Evolutionary conservation across 2,888 invertebrate species (phyloP).

Genomic region (Helicoverpa assulta): DNA sequence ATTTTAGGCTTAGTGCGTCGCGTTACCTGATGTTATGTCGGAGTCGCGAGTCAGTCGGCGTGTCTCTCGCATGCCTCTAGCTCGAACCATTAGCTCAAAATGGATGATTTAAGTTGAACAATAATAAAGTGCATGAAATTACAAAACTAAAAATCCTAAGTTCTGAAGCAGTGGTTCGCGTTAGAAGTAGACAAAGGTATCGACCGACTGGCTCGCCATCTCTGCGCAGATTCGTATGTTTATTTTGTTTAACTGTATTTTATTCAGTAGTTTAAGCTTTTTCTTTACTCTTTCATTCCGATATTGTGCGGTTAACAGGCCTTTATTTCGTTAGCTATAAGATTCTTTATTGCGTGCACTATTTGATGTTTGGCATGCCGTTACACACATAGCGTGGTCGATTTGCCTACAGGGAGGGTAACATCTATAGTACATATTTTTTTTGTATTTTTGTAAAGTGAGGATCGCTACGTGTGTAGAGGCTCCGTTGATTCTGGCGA

Average conservation of each 20-base stretch:
- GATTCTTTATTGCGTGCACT: constrained; percentile 42
- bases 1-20: constrained; percentile 82
- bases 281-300: constrained; percentile 85
- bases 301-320: constrained; percentile 60
- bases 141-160: neutral
- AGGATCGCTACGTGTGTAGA: constrained; percentile 59
- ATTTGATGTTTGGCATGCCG: constrained; percentile 33
- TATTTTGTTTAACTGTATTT: constrained; percentile 70
- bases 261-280: constrained; percentile 73
- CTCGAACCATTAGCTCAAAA: neutral
- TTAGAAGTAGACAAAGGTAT: neutral
- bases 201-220: constrained; percentile 63
- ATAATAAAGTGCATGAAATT: neutral
- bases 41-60: constrained; percentile 69
- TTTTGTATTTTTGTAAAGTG: constrained; percentile 55
- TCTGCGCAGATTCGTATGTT: constrained; percentile 68
- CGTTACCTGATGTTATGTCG: constrained; percentile 84
- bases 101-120: neutral
- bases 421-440: constrained; percentile 53
- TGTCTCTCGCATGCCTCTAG: neutral
- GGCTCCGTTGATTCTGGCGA: constrained; percentile 43
- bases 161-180: neutral
- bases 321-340: constrained; percentile 63
- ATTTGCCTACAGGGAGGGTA: constrained; percentile 55
- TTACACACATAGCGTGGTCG: constrained; percentile 55